Evolutionary conservation across 2,888 invertebrate species (phyloP).

Genomic region (Abscondita cerata): DNA sequence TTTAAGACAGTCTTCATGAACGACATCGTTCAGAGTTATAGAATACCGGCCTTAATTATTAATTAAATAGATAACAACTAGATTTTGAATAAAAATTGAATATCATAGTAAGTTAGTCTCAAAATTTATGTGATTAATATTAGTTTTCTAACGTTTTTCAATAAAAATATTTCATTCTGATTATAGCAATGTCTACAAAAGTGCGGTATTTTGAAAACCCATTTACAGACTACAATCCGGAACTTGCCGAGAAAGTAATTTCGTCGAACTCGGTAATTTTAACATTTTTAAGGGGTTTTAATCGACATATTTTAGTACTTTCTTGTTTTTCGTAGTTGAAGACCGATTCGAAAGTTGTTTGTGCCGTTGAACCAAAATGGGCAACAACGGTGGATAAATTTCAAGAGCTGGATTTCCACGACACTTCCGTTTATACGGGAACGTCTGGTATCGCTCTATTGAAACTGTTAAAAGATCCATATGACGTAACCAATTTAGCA

Average conservation of each 20-base stretch:
- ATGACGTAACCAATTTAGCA: slow-evolving; percentile 49
- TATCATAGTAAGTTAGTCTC: no score
- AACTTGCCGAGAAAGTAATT: slow-evolving; percentile 53
- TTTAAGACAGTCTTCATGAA: no score
- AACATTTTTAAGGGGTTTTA: not conserved
- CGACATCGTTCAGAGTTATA: no score
- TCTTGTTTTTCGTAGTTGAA: slow-evolving; percentile 57
- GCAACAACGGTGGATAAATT: slow-evolving; percentile 56
- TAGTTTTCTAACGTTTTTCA: no score
- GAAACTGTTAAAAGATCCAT: slow-evolving; percentile 61
- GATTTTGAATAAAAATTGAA: no score
- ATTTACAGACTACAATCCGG: slow-evolving; percentile 59
- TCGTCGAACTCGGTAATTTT: slow-evolving; percentile 48
- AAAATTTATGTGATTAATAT: no score
- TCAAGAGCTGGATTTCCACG: slow-evolving; percentile 60
- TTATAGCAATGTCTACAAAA: slow-evolving; percentile 9
- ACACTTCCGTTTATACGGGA: slow-evolving; percentile 79
- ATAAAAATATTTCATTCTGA: no score
- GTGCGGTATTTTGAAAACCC: slow-evolving; percentile 58
- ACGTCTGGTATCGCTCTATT: slow-evolving; percentile 73
- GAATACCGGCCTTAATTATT: no score
- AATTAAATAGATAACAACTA: no score
- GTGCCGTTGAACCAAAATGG: slow-evolving; percentile 56
- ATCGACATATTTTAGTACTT: not conserved
- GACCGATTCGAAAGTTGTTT: slow-evolving; percentile 57